Evolutionary conservation across 2,888 invertebrate genomes (phyloP).

Genomic region (Agrilus biguttatus): DNA sequence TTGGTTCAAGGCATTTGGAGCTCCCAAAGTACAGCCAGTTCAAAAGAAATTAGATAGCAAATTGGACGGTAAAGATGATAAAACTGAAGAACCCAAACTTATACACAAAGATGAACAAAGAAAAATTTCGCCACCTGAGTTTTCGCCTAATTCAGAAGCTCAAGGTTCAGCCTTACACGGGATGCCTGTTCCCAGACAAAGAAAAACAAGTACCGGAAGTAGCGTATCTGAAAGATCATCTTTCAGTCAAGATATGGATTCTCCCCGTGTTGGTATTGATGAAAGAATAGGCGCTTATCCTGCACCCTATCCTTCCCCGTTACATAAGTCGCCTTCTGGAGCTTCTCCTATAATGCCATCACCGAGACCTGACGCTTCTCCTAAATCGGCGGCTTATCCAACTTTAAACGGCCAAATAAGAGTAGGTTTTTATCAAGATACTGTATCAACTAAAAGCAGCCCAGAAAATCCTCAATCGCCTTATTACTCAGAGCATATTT

Average conservation of each 20-base stretch:
- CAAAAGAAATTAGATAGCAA: constrained; percentile 29
- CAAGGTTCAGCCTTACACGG: constrained; percentile 27
- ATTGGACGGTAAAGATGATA: constrained; percentile 24
- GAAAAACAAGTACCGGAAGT: constrained; percentile 65
- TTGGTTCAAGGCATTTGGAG: constrained; percentile 86
- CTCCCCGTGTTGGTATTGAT: constrained; percentile 49
- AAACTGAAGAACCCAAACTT: constrained; percentile 9
- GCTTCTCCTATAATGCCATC: constrained; percentile 52
- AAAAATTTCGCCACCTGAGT: constrained; percentile 25
- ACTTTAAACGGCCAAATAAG: constrained; percentile 70
- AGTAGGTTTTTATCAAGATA: constrained; percentile 82
- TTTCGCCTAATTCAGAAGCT: constrained; percentile 25
- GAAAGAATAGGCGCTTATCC: constrained; percentile 46
- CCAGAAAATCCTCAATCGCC: constrained; percentile 71
- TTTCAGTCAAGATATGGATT: constrained; percentile 62
- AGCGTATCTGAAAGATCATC: constrained; percentile 66
- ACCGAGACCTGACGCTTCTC: constrained; percentile 53
- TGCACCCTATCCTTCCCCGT: constrained; percentile 57
- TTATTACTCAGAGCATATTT: constrained; percentile 40
- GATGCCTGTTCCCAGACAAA: constrained; percentile 35
- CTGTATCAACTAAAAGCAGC: constrained; percentile 68
- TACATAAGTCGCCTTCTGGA: constrained; percentile 54
- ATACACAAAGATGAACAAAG: constrained; percentile 13
- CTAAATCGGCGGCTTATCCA: constrained; percentile 52
- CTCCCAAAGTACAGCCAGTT: constrained; percentile 51